Evolutionary conservation across 2,113 vertebrate genomes (phyloP).

Genomic region (Tragulus kanchil): DNA sequence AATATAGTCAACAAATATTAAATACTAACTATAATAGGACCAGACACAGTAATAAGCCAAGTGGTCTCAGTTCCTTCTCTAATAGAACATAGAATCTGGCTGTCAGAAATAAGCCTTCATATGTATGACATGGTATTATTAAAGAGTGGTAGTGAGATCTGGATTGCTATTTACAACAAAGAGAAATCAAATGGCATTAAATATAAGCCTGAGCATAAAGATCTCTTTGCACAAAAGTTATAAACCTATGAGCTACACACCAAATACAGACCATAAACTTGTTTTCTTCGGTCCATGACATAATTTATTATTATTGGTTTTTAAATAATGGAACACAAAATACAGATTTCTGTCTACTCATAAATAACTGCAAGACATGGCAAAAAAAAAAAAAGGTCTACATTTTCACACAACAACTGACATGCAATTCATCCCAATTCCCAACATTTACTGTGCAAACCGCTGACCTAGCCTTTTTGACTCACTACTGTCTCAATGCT

Average conservation of each 20-base stretch:
- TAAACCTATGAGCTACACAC: neutral
- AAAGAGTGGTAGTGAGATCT: neutral
- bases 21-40: neutral
- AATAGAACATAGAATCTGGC: neutral
- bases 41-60: neutral
- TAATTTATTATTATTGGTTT: slow-evolving; percentile 1
- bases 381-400: neutral
- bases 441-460: neutral
- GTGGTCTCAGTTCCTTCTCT: neutral
- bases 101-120: neutral
- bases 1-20: neutral
- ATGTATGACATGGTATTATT: neutral
- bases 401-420: neutral
- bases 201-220: neutral
- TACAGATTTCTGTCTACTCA: neutral
- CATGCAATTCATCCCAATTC: neutral
- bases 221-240: neutral
- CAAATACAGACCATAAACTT: neutral
- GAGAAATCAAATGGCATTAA: slow-evolving; percentile 1
- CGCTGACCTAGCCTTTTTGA: neutral
- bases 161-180: neutral
- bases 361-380: neutral
- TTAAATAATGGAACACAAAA: neutral
- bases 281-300: neutral
- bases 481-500: neutral